These are phyloP conservation scores for Macrosteles quadrilineatus DNA, from an alignment of 1,140 invertebrate genomes.

Conservation along the genomic window DNA sequence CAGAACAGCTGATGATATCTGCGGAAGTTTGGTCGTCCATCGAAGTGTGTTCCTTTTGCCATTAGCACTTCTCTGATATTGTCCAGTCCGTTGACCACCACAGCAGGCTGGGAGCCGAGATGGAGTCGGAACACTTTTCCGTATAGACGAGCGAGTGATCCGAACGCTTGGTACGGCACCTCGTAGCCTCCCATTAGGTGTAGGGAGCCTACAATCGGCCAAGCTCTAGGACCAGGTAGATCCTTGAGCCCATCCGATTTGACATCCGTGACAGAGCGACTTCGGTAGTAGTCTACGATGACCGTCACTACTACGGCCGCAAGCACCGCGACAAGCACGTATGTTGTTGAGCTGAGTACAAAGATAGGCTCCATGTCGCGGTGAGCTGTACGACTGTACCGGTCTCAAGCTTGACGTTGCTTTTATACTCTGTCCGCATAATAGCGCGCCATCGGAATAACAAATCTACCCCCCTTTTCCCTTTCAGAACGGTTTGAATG, in stretches of 20 bases:
- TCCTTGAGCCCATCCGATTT: background rate
- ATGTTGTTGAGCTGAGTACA: constrained; percentile 17
- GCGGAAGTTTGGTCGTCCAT: constrained; percentile 64
- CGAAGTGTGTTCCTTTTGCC: constrained; percentile 62
- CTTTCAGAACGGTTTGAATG: no score
- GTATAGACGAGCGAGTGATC: constrained; percentile 55
- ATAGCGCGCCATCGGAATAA: no score
- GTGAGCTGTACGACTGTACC: background rate
- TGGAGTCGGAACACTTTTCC: constrained; percentile 60
- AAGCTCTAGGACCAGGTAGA: constrained; percentile 56
- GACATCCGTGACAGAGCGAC: background rate
- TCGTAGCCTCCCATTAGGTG: constrained; percentile 60
- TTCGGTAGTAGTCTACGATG: background rate
- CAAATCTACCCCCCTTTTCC: no score
- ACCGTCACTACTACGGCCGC: background rate
- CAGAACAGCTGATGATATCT: constrained; percentile 65
- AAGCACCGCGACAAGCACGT: background rate
- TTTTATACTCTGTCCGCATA: no score
- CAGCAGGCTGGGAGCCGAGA: constrained; percentile 60
- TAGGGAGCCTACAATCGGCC: constrained; percentile 62
- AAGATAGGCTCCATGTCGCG: constrained; percentile 23
- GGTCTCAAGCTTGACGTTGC: no score
- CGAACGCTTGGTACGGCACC: constrained; percentile 66
- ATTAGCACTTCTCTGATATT: constrained; percentile 65
- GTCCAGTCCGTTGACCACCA: constrained; percentile 64